Conservation (phyloP, 2,888 invertebrate species). For the Seladonia tumulorum region DNA sequence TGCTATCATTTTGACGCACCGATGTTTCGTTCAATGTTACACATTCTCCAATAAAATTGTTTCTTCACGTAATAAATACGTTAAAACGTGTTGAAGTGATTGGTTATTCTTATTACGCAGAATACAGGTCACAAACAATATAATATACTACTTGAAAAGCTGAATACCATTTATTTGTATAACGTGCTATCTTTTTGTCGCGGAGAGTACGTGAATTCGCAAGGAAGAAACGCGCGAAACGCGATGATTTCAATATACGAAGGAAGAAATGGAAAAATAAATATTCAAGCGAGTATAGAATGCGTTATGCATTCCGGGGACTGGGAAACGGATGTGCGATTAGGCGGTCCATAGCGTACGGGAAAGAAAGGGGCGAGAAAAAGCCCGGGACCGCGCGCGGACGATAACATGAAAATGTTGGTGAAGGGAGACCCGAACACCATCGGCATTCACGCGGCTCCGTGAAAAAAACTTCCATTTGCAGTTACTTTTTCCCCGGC, state of each 20-base stretch:
- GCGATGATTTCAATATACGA: background rate
- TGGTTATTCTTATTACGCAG: no score
- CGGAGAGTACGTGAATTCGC: no score
- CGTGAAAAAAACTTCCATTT: slow-evolving; percentile 40
- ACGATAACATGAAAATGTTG: slow-evolving; percentile 38
- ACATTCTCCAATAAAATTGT: no score
- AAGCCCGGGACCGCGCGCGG: background rate
- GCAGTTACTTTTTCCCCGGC: slow-evolving; percentile 39
- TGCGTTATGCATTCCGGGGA: background rate
- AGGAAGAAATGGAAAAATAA: no score
- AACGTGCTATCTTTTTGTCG: no score
- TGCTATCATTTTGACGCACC: no score
- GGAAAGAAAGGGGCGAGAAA: background rate
- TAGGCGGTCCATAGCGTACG: background rate
- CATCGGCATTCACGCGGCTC: background rate
- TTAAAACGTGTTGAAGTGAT: no score
- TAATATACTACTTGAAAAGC: no score
- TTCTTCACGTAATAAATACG: no score
- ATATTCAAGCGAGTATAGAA: background rate
- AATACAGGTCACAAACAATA: no score
- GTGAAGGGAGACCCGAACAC: background rate
- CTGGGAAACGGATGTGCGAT: background rate
- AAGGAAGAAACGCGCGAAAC: background rate
- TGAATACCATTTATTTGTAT: no score
- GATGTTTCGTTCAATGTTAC: no score